phyloP scores from a whole-genome alignment of 2,888 invertebrate species.

The Eilema caniola region DNA sequence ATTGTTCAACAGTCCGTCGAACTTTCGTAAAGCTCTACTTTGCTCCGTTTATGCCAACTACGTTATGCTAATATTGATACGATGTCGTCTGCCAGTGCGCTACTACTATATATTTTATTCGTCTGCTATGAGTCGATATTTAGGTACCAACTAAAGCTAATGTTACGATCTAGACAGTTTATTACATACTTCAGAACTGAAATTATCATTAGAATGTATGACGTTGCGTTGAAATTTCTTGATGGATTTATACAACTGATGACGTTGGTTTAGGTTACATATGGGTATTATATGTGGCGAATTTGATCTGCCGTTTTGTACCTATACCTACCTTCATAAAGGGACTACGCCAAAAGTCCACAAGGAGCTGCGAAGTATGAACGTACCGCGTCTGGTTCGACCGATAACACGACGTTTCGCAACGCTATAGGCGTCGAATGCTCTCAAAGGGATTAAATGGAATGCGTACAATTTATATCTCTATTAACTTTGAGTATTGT shows the following conservation, averaged over 20 bases:
- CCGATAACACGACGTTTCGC: constrained; percentile 74
- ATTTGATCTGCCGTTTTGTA: constrained; percentile 63
- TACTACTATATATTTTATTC: constrained; percentile 73
- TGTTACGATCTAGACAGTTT: constrained; percentile 67
- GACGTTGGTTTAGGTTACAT: constrained; percentile 67
- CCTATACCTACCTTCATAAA: constrained; percentile 36
- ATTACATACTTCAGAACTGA: constrained; percentile 61
- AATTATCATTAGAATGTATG: constrained; percentile 47
- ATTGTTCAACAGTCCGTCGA: constrained; percentile 76
- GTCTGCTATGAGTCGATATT: constrained; percentile 66
- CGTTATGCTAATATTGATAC: constrained; percentile 78
- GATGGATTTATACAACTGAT: constrained; percentile 39
- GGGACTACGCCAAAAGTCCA: constrained; percentile 51
- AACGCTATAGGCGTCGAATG: constrained; percentile 73
- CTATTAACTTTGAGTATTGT: constrained; percentile 84
- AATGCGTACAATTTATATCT: constrained; percentile 84
- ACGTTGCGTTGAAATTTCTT: constrained; percentile 35
- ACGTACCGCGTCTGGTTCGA: constrained; percentile 60
- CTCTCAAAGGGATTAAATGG: constrained; percentile 81
- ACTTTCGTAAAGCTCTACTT: constrained; percentile 70
- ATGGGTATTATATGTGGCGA: constrained; percentile 45
- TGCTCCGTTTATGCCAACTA: constrained; percentile 62
- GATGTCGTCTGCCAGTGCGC: constrained; percentile 69
- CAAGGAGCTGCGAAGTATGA: constrained; percentile 44
- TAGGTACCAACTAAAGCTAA: constrained; percentile 67